Evolutionary conservation across 2,888 invertebrate genomes (phyloP).

Genomic region (Amphiduros pacificus): DNA sequence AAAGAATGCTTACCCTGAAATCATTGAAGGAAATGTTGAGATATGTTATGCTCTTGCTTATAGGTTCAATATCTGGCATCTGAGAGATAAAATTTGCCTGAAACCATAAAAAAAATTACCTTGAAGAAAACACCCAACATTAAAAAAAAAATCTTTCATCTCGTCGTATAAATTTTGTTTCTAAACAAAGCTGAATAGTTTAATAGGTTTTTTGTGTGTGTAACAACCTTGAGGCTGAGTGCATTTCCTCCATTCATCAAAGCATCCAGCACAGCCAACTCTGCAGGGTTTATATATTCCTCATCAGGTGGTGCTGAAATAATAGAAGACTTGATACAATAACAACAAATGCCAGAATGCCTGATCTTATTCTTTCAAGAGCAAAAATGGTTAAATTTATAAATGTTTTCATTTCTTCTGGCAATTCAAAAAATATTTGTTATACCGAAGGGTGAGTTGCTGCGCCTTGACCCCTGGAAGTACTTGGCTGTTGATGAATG

Average conservation of each 20-base stretch:
- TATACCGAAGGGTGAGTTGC: conserved; percentile 52
- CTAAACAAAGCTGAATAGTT: too few relatives aligned
- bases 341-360: too few relatives aligned
- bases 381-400: too few relatives aligned
- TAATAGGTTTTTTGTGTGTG: background rate
- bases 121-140: too few relatives aligned
- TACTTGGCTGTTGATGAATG: conserved; percentile 41
- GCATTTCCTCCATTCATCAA: conserved; percentile 52
- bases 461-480: conserved; percentile 49
- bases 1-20: conserved; percentile 46
- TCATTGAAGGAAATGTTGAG: conserved; percentile 57
- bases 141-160: too few relatives aligned
- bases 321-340: too few relatives aligned
- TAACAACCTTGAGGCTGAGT: conserved; percentile 52
- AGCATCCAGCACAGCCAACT: conserved; percentile 54
- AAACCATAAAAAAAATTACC: conserved; percentile 17
- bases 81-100: conserved; percentile 54
- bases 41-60: conserved; percentile 47
- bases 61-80: conserved; percentile 51
- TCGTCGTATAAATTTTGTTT: too few relatives aligned
- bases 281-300: conserved; percentile 48
- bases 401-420: too few relatives aligned
- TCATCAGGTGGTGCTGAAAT: conserved; percentile 31
- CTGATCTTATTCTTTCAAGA: too few relatives aligned
- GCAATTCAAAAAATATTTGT: too few relatives aligned